Conservation (phyloP, 2,888 invertebrate species). For the Drosophila flavopinicola region DNA sequence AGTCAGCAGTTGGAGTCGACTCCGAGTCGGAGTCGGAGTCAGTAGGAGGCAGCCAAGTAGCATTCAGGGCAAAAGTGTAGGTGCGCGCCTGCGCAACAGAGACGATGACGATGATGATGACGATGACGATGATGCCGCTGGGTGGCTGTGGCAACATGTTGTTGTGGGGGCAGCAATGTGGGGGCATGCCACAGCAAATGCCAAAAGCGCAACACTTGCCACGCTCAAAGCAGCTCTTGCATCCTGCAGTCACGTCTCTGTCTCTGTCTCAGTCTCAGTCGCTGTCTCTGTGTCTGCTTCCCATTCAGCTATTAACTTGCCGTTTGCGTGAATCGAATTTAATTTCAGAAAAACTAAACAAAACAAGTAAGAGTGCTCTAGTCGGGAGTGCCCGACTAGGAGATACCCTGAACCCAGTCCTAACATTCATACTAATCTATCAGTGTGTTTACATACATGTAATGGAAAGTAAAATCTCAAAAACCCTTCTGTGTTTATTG, state of each 20-base stretch:
- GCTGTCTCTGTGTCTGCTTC: background rate
- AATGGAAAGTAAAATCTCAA: too few species aligned
- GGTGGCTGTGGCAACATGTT: constrained; percentile 46
- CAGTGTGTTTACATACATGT: too few species aligned
- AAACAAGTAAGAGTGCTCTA: too few species aligned
- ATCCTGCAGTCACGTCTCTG: constrained; percentile 41
- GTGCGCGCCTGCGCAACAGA: constrained; percentile 55
- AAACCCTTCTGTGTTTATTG: too few species aligned
- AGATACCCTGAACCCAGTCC: too few species aligned
- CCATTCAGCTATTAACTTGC: constrained; percentile 20
- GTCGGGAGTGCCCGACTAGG: too few species aligned
- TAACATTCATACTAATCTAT: too few species aligned
- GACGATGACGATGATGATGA: constrained; percentile 9
- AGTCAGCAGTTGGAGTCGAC: constrained; percentile 13
- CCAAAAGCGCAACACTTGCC: constrained; percentile 70
- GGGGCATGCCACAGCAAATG: constrained; percentile 67
- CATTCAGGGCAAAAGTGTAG: constrained; percentile 70
- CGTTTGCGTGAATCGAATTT: constrained; percentile 37
- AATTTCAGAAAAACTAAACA: constrained; percentile 1
- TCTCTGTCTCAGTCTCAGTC: too few species aligned
- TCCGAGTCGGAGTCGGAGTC: constrained; percentile 17
- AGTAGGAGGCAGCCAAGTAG: constrained; percentile 70
- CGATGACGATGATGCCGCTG: constrained; percentile 40
- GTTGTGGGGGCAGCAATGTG: constrained; percentile 53
- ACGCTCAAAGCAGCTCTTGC: constrained; percentile 17